Percentiles rank a stretch among this genome's conserved stretches.
Evolutionary conservation across 2,888 invertebrate genomes (phyloP).

Genomic region (Automeris io): DNA sequence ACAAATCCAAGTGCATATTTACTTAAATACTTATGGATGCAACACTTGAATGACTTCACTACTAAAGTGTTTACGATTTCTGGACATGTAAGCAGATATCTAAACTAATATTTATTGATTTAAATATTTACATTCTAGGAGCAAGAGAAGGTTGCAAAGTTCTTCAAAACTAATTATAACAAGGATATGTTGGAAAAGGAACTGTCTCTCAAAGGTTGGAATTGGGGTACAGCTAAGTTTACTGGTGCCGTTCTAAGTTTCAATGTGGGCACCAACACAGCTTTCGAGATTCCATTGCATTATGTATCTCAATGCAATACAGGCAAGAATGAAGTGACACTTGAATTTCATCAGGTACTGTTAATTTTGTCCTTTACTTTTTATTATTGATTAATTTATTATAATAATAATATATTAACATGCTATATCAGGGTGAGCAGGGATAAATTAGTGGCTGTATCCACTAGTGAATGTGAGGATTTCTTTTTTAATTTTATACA

Average conservation of each 20-base stretch:
- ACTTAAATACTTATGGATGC: too few species aligned
- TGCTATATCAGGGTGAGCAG: too few species aligned
- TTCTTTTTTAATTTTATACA: too few species aligned
- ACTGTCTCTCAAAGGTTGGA: constrained; percentile 97
- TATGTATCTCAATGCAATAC: constrained; percentile 97
- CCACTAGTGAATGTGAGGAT: too few species aligned
- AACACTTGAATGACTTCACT: too few species aligned
- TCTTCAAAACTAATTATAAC: constrained; percentile 88
- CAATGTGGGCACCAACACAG: constrained; percentile 88
- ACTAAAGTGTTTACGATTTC: too few species aligned
- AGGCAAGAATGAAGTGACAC: constrained; percentile 98
- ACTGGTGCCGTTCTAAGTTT: constrained; percentile 91
- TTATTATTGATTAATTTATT: background rate
- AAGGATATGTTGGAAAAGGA: constrained; percentile 94
- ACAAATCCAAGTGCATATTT: too few species aligned
- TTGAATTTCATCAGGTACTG: constrained; percentile 95
- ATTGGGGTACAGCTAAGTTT: constrained; percentile 98
- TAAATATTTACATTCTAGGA: constrained; percentile 79
- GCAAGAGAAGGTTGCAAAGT: constrained; percentile 94
- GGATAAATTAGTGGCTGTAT: too few species aligned
- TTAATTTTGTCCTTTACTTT: background rate
- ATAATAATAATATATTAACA: constrained; percentile 6
- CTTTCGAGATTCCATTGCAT: constrained; percentile 96
- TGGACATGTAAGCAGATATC: too few species aligned
- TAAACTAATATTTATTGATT: background rate